phyloP scores from a whole-genome alignment of 2,888 invertebrate species.

The Pherbina coryleti region DNA sequence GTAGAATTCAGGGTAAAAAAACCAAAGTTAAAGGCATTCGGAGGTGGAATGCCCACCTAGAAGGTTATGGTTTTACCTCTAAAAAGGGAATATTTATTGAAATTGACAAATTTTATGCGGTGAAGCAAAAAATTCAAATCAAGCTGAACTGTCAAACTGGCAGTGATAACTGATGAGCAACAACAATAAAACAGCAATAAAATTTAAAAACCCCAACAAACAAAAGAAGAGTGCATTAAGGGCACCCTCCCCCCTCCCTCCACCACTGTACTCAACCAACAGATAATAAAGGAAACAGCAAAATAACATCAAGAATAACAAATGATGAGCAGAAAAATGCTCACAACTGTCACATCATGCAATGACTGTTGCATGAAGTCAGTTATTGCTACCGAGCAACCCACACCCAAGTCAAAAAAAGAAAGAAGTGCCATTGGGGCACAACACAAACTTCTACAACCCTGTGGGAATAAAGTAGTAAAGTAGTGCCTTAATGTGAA shows the following conservation, averaged over 20 bases:
- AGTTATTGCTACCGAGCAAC: background rate
- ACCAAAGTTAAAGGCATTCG: background rate
- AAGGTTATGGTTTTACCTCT: background rate
- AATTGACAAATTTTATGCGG: slow-evolving; percentile 39
- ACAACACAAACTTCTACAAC: background rate
- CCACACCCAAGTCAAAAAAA: background rate
- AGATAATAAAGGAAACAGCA: slow-evolving; percentile 1
- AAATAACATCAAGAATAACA: slow-evolving; percentile 4
- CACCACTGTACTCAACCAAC: no score
- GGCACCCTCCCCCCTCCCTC: background rate
- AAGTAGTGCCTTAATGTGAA: slow-evolving; percentile 4
- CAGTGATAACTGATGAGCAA: background rate
- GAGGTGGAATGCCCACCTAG: background rate
- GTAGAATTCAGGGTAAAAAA: background rate
- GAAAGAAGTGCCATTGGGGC: background rate
- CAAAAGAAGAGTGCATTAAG: background rate
- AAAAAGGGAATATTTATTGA: slow-evolving; percentile 26
- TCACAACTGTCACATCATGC: slow-evolving; percentile 44
- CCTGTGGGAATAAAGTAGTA: slow-evolving; percentile 21
- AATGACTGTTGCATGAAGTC: slow-evolving; percentile 28
- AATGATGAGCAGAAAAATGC: background rate
- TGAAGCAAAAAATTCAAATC: slow-evolving; percentile 32
- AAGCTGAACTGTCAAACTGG: slow-evolving; percentile 22
- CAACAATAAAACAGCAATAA: background rate
- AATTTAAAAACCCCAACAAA: background rate